These are phyloP conservation scores for Dendrophyllia cribrosa DNA, from an alignment of 64 coral and sea anemone genomes.

Conservation along the genomic window DNA sequence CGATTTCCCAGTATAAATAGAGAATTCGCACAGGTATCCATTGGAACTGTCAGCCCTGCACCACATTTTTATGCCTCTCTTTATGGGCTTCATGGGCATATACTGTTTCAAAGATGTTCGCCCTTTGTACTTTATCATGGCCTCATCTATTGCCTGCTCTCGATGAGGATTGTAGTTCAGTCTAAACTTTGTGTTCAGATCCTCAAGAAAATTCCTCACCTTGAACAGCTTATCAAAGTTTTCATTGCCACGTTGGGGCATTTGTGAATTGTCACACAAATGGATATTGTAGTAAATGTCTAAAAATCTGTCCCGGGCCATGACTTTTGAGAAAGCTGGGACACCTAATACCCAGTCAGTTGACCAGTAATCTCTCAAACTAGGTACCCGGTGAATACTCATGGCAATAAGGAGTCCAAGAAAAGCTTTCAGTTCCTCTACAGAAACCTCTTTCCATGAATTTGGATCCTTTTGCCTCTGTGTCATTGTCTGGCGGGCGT, in stretches of 20 bases:
- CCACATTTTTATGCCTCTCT: neutral
- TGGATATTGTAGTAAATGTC: neutral
- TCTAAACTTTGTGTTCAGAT: neutral
- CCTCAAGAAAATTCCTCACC: neutral
- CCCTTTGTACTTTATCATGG: neutral
- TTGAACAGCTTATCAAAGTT: neutral
- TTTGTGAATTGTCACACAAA: neutral
- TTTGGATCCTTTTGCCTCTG: neutral
- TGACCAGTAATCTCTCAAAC: constrained; percentile 47
- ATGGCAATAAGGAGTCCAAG: constrained; percentile 50
- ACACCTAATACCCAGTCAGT: constrained; percentile 42
- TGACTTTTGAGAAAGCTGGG: constrained; percentile 35
- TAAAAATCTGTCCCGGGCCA: constrained; percentile 6
- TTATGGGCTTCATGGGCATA: neutral
- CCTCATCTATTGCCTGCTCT: neutral
- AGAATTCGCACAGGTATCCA: constrained; percentile 16
- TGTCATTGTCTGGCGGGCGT: neutral
- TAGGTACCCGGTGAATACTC: constrained; percentile 9
- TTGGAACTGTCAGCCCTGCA: neutral
- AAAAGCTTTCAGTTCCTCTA: constrained; percentile 28
- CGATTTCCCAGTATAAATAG: constrained; percentile 25
- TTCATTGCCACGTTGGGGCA: no score
- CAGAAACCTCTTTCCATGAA: constrained; percentile 9
- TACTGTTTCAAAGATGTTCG: neutral
- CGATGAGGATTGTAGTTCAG: neutral